Conservation (phyloP, 1,140 invertebrate species). For the Aphis gossypii region DNA sequence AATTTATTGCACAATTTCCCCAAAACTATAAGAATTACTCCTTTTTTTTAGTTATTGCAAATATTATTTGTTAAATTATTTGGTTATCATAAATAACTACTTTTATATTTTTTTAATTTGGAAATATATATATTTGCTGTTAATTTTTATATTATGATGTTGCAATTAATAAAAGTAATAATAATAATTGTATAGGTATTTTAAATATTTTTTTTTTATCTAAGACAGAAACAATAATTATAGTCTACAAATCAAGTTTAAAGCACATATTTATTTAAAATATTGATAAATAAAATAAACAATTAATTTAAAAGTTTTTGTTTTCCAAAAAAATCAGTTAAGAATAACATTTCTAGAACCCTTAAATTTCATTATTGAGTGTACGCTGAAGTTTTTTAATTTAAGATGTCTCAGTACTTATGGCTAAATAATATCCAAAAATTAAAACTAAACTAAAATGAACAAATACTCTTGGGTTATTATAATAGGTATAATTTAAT, state of each 20-base stretch:
- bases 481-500: not conserved
- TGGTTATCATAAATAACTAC: not conserved
- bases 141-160: not conserved
- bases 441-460: not conserved
- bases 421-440: not conserved
- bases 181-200: not conserved
- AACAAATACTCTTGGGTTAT: not conserved
- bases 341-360: no score
- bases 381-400: no score
- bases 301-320: not conserved
- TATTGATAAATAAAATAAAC: no score
- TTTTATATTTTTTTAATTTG: not conserved
- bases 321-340: not conserved
- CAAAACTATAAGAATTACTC: not conserved
- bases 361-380: no score
- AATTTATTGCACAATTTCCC: no score
- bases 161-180: not conserved
- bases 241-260: not conserved
- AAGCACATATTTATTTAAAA: no score
- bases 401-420: not conserved
- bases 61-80: not conserved
- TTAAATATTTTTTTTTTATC: not conserved
- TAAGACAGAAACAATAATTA: not conserved
- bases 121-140: not conserved
- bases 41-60: not conserved